Evolutionary conservation across 2,113 vertebrate species (phyloP).

Genomic region (Trachemys scripta): DNA sequence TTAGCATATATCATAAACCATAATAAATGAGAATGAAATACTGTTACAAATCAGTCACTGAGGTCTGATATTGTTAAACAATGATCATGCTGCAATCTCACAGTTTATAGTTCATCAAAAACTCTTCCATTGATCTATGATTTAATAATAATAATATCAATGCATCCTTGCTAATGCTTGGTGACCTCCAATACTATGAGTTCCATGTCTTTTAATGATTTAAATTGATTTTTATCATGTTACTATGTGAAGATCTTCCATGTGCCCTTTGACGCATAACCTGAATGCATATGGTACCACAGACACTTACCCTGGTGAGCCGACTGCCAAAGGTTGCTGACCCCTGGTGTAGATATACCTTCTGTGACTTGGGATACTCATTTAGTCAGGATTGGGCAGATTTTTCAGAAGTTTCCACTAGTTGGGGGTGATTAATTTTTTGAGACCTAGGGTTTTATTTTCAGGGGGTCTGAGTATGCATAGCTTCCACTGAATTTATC

Average conservation of each 20-base stretch:
- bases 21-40: neutral
- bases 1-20: neutral
- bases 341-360: too few species aligned
- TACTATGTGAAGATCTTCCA: neutral
- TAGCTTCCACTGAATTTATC: slow-evolving; percentile 7
- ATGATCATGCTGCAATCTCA: neutral
- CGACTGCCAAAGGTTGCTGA: too few species aligned
- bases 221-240: neutral
- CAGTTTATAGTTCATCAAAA: neutral
- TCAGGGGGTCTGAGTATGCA: neutral
- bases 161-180: neutral
- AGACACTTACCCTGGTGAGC: neutral
- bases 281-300: neutral
- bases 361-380: neutral
- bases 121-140: neutral
- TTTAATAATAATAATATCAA: neutral
- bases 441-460: neutral
- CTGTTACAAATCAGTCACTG: neutral
- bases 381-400: neutral
- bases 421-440: neutral
- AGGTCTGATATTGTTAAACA: neutral
- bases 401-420: neutral
- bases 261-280: neutral
- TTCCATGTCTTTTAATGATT: neutral
- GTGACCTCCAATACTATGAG: neutral